These are phyloP conservation scores for Brachionus angularis DNA, from an alignment of 1,140 invertebrate genomes.

Conservation along the genomic window DNA sequence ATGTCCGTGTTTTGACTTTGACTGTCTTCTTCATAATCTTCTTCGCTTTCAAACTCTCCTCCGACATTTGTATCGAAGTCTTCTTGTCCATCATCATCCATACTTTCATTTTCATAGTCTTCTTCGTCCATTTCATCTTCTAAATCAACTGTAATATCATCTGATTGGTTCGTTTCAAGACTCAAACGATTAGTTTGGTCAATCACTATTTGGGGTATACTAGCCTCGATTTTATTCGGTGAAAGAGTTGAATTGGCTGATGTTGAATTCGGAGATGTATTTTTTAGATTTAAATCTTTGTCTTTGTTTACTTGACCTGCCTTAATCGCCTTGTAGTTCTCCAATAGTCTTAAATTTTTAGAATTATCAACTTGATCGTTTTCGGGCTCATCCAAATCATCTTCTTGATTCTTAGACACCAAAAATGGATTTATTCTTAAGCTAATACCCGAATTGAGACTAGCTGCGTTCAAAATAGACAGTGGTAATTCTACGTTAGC, in stretches of 20 bases:
- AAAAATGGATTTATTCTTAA: conserved; percentile 55
- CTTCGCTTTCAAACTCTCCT: not conserved
- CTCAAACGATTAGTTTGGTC: conserved; percentile 49
- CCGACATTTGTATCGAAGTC: not conserved
- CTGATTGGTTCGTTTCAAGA: conserved; percentile 53
- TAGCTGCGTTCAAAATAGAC: conserved; percentile 47
- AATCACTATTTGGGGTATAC: conserved; percentile 44
- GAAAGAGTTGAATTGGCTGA: too few relatives aligned
- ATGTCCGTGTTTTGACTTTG: not conserved
- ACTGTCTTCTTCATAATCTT: not conserved
- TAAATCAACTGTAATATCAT: conserved; percentile 53
- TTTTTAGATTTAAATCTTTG: too few relatives aligned
- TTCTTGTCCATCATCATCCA: conserved; percentile 42
- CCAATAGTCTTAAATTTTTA: not conserved
- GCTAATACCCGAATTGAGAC: conserved; percentile 53
- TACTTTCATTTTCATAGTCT: conserved; percentile 45
- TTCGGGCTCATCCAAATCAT: not conserved
- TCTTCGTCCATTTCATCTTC: conserved; percentile 45
- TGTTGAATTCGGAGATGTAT: too few relatives aligned
- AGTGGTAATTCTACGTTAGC: conserved; percentile 44
- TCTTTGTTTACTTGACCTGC: too few relatives aligned
- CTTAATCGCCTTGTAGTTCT: conserved; percentile 32
- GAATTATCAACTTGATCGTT: not conserved
- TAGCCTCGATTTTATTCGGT: too few relatives aligned
- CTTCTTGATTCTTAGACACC: not conserved